Evolutionary conservation across 1,140 invertebrate species (phyloP).

Genomic region (Drosophila bifasciata): DNA sequence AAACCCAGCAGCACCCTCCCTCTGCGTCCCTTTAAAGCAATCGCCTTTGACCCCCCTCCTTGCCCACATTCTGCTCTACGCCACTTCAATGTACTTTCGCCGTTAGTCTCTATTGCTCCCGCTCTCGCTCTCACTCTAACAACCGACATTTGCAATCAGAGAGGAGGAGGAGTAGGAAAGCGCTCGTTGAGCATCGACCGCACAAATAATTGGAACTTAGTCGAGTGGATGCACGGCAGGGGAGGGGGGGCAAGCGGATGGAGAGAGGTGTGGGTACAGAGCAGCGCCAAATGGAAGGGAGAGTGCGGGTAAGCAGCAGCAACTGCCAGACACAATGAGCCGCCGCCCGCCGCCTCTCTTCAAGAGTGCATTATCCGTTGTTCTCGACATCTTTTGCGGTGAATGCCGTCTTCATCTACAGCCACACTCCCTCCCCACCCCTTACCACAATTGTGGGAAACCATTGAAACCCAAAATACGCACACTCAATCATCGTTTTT

Average conservation of each 20-base stretch:
- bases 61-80: constrained; percentile 4
- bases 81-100: constrained; percentile 25
- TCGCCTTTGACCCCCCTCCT: constrained; percentile 29
- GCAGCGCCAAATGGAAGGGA: background rate
- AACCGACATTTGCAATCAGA: constrained; percentile 49
- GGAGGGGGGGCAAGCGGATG: constrained; percentile 15
- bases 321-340: constrained; percentile 75
- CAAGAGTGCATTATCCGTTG: constrained; percentile 77
- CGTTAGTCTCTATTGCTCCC: constrained; percentile 6
- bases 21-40: constrained; percentile 60
- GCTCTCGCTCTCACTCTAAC: constrained; percentile 13
- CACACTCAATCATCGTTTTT: constrained; percentile 82
- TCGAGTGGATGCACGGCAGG: constrained; percentile 47
- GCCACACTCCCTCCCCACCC: background rate
- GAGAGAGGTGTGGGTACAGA: background rate
- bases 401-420: constrained; percentile 37
- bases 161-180: background rate
- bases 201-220: constrained; percentile 82
- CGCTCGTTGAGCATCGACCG: constrained; percentile 68
- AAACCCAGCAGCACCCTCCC: constrained; percentile 23
- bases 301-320: constrained; percentile 13
- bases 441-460: constrained; percentile 42
- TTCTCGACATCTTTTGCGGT: constrained; percentile 74
- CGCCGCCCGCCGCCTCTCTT: constrained; percentile 53
- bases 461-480: constrained; percentile 78